Conservation (phyloP, 1,140 invertebrate species). For the Caenorhabditis briggsae region DNA sequence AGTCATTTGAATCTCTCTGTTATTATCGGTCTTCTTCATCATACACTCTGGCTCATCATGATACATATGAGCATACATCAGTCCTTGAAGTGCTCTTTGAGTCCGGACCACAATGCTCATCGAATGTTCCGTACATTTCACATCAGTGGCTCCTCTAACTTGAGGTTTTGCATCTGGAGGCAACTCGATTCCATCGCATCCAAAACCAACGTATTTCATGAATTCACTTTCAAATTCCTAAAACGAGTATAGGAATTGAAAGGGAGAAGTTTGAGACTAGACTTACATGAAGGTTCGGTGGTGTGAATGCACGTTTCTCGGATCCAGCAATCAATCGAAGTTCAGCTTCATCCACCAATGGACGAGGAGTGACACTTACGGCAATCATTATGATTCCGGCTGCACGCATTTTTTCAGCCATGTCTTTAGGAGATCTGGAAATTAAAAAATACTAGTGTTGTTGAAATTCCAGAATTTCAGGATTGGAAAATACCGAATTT, state of each 20-base stretch:
- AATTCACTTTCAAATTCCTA: conserved; percentile 73
- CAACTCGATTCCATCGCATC: conserved; percentile 72
- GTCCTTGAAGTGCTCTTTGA: conserved; percentile 73
- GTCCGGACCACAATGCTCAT: conserved; percentile 76
- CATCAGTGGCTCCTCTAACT: conserved; percentile 76
- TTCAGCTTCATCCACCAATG: conserved; percentile 72
- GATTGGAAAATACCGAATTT: not conserved
- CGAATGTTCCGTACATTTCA: conserved; percentile 74
- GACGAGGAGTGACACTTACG: conserved; percentile 56
- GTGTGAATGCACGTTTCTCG: conserved; percentile 73
- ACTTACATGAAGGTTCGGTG: conserved; percentile 66
- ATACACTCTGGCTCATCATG: conserved; percentile 73
- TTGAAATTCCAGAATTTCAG: not conserved
- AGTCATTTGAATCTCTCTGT: conserved; percentile 72
- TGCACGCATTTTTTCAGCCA: conserved; percentile 27
- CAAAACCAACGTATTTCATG: conserved; percentile 76
- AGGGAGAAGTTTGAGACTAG: not conserved
- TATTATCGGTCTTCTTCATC: conserved; percentile 60
- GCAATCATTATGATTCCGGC: conserved; percentile 60
- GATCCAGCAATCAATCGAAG: conserved; percentile 71
- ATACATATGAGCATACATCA: conserved; percentile 74
- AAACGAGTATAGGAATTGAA: conserved; percentile 23
- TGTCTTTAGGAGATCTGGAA: conserved; percentile 72
- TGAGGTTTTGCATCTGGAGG: conserved; percentile 72
- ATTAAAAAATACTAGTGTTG: conserved; percentile 54